phyloP scores from a whole-genome alignment of 2,888 invertebrate species.

The Cataglyphis cursor region DNA sequence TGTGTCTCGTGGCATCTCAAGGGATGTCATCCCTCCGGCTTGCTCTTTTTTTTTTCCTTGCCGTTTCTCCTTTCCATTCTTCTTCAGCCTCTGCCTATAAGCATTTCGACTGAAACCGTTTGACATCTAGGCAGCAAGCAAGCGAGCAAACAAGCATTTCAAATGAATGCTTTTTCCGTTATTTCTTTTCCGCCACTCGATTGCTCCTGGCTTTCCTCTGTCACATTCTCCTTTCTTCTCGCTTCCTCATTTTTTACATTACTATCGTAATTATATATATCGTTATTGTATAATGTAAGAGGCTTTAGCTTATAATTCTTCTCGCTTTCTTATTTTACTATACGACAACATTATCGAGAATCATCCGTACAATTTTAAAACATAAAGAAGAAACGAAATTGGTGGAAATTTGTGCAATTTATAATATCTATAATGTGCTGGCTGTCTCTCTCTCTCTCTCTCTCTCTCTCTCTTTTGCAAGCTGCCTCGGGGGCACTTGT shows the following conservation, averaged over 20 bases:
- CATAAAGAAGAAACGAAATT: not conserved
- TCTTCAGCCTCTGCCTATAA: slow-evolving; percentile 39
- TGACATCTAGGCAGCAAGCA: slow-evolving; percentile 59
- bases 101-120: slow-evolving; percentile 59
- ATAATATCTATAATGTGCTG: slow-evolving; percentile 18
- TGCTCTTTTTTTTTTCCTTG: slow-evolving; percentile 13
- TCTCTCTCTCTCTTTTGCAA: not conserved
- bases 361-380: slow-evolving; percentile 33
- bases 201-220: slow-evolving; percentile 33
- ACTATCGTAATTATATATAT: slow-evolving; percentile 59
- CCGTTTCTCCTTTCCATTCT: slow-evolving; percentile 4
- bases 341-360: not conserved
- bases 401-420: slow-evolving; percentile 4
- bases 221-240: slow-evolving; percentile 14
- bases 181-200: slow-evolving; percentile 61
- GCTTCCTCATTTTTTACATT: slow-evolving; percentile 10
- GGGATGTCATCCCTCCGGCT: slow-evolving; percentile 65
- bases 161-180: slow-evolving; percentile 69
- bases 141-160: slow-evolving; percentile 60
- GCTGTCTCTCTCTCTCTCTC: not conserved
- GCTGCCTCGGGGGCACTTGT: not conserved
- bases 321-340: slow-evolving; percentile 43
- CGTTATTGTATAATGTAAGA: slow-evolving; percentile 63
- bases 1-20: slow-evolving; percentile 64
- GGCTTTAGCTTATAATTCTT: slow-evolving; percentile 69